These are phyloP conservation scores for Antennarius striatus DNA, from an alignment of 2,113 vertebrate genomes.

Conservation along the genomic window DNA sequence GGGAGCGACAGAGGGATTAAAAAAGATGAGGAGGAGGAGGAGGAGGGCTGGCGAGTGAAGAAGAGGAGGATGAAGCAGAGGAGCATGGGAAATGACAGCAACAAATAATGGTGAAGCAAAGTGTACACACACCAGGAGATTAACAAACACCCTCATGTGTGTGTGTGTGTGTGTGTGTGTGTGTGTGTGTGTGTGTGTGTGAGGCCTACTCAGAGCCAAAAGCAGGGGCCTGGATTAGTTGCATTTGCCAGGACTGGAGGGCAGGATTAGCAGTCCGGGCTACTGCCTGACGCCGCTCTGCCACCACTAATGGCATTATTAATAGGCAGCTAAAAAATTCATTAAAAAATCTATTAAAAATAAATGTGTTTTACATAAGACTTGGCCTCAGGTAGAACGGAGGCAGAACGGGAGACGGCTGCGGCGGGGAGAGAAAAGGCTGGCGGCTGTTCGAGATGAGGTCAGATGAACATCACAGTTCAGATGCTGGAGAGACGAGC, in stretches of 20 bases:
- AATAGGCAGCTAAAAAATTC: slow-evolving; percentile 99
- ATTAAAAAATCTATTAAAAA: slow-evolving; percentile 99
- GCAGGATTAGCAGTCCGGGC: slow-evolving; percentile 95
- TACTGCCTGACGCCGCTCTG: slow-evolving; percentile 94
- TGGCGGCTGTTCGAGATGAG: slow-evolving; percentile 88
- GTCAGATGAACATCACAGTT: slow-evolving; percentile 91
- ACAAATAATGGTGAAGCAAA: slow-evolving; percentile 35
- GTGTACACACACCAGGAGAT: slow-evolving; percentile 50
- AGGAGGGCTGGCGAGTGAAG: not conserved
- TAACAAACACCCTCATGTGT: slow-evolving; percentile 49
- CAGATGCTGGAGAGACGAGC: slow-evolving; percentile 83
- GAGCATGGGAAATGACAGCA: slow-evolving; percentile 20
- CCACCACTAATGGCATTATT: slow-evolving; percentile 99
- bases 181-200: slow-evolving; percentile 54
- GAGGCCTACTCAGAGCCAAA: slow-evolving; percentile 84
- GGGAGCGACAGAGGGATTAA: slow-evolving; percentile 55
- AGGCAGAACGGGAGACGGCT: slow-evolving; percentile 71
- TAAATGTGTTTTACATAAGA: slow-evolving; percentile 99
- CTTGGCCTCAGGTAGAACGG: slow-evolving; percentile 90
- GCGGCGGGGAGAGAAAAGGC: slow-evolving; percentile 75
- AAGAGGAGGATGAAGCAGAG: too few relatives aligned
- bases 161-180: slow-evolving; percentile 38
- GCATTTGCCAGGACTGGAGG: slow-evolving; percentile 95
- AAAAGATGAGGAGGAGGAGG: slow-evolving; percentile 38
- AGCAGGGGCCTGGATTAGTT: slow-evolving; percentile 96